phyloP scores from a whole-genome alignment of 1,140 invertebrate genomes.

The Triops cancriformis region DNA sequence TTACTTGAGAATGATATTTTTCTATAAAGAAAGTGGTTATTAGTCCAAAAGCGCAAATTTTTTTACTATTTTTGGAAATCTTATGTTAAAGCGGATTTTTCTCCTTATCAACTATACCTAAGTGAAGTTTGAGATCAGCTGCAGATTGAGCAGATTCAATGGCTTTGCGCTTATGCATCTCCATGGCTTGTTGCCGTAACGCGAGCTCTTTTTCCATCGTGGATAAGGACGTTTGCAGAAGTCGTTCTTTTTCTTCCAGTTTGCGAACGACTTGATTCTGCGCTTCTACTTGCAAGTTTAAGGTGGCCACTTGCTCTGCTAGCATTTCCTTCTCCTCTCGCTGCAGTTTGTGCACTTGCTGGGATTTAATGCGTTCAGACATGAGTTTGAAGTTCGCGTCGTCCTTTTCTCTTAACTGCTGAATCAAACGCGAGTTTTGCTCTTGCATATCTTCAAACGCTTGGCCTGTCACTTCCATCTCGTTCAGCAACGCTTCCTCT shows the following conservation, averaged over 20 bases:
- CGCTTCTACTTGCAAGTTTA: slow-evolving; percentile 87
- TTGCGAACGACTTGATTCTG: slow-evolving; percentile 90
- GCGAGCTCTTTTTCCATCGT: slow-evolving; percentile 91
- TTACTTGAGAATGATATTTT: slow-evolving; percentile 92
- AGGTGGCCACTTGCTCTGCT: slow-evolving; percentile 76
- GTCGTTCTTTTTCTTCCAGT: slow-evolving; percentile 92
- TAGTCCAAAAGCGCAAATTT: neutral
- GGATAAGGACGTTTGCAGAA: slow-evolving; percentile 82
- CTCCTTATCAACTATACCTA: slow-evolving; percentile 58
- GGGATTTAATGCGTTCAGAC: slow-evolving; percentile 95
- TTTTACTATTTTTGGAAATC: too few species aligned
- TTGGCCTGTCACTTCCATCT: slow-evolving; percentile 98
- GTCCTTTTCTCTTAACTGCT: slow-evolving; percentile 94
- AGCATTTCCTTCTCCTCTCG: slow-evolving; percentile 87
- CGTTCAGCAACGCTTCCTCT: slow-evolving; percentile 92
- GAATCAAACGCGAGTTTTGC: slow-evolving; percentile 90
- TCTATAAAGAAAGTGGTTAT: slow-evolving; percentile 46
- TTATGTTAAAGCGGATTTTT: slow-evolving; percentile 55
- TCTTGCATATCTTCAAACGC: slow-evolving; percentile 99
- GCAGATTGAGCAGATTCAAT: slow-evolving; percentile 88
- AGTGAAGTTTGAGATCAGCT: slow-evolving; percentile 91
- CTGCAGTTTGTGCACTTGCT: slow-evolving; percentile 88
- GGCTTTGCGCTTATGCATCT: slow-evolving; percentile 95
- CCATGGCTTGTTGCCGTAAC: slow-evolving; percentile 84
- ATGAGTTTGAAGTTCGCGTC: slow-evolving; percentile 99